A percentile compares a stretch with the other conserved stretches of the same genome.
Conservation (phyloP, 2,888 invertebrate genomes). For the Drosophila maculinotata region DNA sequence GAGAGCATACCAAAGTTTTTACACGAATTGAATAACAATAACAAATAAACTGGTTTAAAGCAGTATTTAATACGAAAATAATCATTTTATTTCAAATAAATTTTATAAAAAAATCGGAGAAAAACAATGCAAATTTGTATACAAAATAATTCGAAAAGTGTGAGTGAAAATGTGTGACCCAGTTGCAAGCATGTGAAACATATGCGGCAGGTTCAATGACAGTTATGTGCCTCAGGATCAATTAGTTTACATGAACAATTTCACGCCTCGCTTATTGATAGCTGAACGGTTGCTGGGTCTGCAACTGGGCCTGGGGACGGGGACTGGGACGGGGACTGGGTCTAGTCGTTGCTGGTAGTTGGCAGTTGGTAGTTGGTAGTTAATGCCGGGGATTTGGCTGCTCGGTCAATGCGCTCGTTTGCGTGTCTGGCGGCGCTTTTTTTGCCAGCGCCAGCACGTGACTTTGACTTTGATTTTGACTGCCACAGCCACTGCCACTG, state of each 20-base stretch:
- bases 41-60: no score
- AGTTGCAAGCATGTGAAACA: conserved; percentile 6
- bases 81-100: no score
- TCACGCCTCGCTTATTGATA: conserved; percentile 48
- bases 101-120: no score
- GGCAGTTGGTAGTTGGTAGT: no score
- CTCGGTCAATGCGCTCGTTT: conserved; percentile 35
- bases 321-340: neutral
- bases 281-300: neutral
- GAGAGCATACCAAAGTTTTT: no score
- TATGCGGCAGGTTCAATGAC: conserved; percentile 34
- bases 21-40: no score
- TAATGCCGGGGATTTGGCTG: conserved; percentile 6
- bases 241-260: conserved; percentile 50
- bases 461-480: conserved; percentile 16
- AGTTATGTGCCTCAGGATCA: conserved; percentile 34
- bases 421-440: conserved; percentile 33
- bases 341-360: conserved; percentile 2
- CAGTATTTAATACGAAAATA: no score
- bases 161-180: conserved; percentile 10
- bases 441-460: conserved; percentile 17
- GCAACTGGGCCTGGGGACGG: neutral
- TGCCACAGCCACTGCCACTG: no score
- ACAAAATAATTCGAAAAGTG: no score
- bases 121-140: no score